Evolutionary conservation across 2,888 invertebrate species (phyloP), one percentile per base, ranked within the genome.

Genomic region (Biston betularia): DNA sequence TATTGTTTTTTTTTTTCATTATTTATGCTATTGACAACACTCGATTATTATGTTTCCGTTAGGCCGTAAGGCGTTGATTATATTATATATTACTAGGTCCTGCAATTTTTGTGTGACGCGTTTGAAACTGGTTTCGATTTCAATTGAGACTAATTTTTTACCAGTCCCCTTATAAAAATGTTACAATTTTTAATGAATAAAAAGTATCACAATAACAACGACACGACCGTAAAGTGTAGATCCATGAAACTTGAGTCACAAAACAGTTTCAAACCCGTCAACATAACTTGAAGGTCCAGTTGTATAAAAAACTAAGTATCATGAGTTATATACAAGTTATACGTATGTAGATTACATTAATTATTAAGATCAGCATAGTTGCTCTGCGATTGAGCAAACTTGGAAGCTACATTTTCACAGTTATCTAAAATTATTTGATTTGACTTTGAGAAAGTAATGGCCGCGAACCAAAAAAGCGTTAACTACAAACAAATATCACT

Each of bases 21-120:
- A 85, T 58, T 85, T 82, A 85, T 80, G 82, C 82, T 80, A 82
- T 81, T 80, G 82, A 86, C 83, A 85, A 88, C 83, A 85, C 81
- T 73, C 77, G 80, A 72, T 83, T 86, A 84, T 86, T 86, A 87
- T 84, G 82, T 80, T 81, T 77, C 77, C 70, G 77, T 81, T 82
- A 83, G 76, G 77, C 81, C 79, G 73, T 80, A 65, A 79, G 73
- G 70, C 71, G 12, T 58, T 24, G 58, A 49, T 57, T 48, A 57
- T 57, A n/a, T n/a, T n/a, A n/a, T 42, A 40, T n/a, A 44, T 54
- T 9, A 54, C 33, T 42, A 33, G 24, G 33, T 7, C n/a, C 8
- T n/a, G 3, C 33, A 54, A 12, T 24, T 24, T 33, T 12, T 15
- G n/a, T 42, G 24, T 12, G 42, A 54, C 12, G 38, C 38, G 35